Evolutionary conservation across 2,797 vertebrate genomes (phyloP).

Genomic region (Sebastes kiyomatsui): DNA sequence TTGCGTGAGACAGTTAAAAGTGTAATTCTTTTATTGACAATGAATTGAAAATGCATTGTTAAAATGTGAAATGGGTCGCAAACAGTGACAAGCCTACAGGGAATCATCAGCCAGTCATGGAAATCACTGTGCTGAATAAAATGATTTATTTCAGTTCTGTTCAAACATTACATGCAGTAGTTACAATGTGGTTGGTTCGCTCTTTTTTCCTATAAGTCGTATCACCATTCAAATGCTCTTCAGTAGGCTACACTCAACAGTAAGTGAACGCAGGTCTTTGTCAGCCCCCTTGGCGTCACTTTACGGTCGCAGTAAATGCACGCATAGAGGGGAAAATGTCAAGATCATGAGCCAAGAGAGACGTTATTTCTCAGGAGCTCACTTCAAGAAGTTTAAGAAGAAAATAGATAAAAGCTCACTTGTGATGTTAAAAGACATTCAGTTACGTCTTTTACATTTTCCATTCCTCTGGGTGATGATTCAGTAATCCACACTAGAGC

Average conservation of each 20-base stretch:
- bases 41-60: too few species aligned
- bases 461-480: conserved; percentile 1
- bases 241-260: not conserved
- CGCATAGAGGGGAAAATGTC: not conserved
- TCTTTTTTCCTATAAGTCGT: not conserved
- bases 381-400: not conserved
- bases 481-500: conserved; percentile 35
- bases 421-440: conserved; percentile 3
- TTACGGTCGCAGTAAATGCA: too few species aligned
- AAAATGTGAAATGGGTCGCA: too few species aligned
- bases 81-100: too few species aligned
- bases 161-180: too few species aligned
- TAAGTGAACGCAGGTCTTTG: not conserved
- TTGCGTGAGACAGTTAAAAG: too few species aligned
- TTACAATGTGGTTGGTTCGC: too few species aligned
- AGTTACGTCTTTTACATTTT: conserved; percentile 18
- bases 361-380: not conserved
- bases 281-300: too few species aligned
- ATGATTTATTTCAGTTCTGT: too few species aligned
- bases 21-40: too few species aligned
- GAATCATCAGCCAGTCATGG: too few species aligned
- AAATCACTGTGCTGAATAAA: too few species aligned
- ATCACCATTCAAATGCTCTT: not conserved
- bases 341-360: conserved; percentile 7
- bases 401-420: conserved; percentile 24